phyloP scores from a whole-genome alignment of 2,113 vertebrate species.

The Centropristis striata region DNA sequence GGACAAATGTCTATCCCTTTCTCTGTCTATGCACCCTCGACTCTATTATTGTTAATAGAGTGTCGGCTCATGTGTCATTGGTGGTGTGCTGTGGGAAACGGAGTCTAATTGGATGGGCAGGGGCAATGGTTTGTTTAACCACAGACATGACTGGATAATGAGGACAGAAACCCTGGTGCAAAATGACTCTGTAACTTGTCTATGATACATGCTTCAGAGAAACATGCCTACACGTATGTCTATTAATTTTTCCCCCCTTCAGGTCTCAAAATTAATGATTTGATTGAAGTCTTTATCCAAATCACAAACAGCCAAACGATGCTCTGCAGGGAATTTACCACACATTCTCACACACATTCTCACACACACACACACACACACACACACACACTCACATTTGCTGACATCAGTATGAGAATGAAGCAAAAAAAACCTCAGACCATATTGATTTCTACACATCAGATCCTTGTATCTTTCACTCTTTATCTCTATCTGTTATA shows the following conservation, averaged over 20 bases:
- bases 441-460: not conserved
- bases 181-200: slow-evolving; percentile 21
- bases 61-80: slow-evolving; percentile 54
- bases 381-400: not conserved
- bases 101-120: slow-evolving; percentile 62
- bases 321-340: not conserved
- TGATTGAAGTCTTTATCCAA: not conserved
- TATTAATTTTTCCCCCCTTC: not conserved
- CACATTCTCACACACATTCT: too few species aligned
- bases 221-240: not conserved
- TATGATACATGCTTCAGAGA: not conserved
- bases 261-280: not conserved
- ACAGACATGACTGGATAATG: slow-evolving; percentile 57
- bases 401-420: not conserved
- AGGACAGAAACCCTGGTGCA: slow-evolving; percentile 39
- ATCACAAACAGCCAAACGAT: not conserved
- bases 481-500: not conserved
- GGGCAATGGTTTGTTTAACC: slow-evolving; percentile 61
- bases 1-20: slow-evolving; percentile 22
- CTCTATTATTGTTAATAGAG: slow-evolving; percentile 54
- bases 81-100: slow-evolving; percentile 38
- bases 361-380: not conserved
- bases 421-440: not conserved
- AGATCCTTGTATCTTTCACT: not conserved
- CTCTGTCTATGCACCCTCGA: slow-evolving; percentile 17